A percentile compares a stretch with the other conserved stretches of the same genome.
Conservation (phyloP, 2,888 invertebrate species). For the Arge pagana region DNA sequence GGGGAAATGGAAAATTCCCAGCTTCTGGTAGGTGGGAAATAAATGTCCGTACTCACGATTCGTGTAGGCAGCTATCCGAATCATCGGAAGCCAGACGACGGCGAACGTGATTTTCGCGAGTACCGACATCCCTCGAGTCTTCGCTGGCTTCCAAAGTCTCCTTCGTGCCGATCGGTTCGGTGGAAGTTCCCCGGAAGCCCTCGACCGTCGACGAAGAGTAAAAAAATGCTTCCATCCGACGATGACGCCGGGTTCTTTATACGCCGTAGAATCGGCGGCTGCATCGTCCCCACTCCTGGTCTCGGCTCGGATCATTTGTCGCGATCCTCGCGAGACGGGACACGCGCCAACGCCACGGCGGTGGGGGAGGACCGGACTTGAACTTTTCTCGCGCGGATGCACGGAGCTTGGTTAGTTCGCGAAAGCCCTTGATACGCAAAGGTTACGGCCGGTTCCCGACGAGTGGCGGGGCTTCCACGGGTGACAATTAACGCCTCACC, state of each 20-base stretch:
- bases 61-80: conserved; percentile 33
- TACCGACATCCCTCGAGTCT: too few relatives aligned
- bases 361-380: too few relatives aligned
- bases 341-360: too few relatives aligned
- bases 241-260: conserved; percentile 47
- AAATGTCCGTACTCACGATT: conserved; percentile 52
- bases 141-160: too few relatives aligned
- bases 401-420: too few relatives aligned
- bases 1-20: background rate
- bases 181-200: conserved; percentile 21
- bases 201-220: conserved; percentile 37
- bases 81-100: conserved; percentile 24
- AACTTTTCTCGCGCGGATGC: background rate
- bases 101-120: conserved; percentile 2
- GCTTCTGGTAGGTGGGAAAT: too few relatives aligned
- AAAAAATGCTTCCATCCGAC: conserved; percentile 46
- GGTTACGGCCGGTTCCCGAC: too few relatives aligned
- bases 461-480: too few relatives aligned
- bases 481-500: too few relatives aligned
- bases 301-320: conserved; percentile 6
- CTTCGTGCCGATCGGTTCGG: conserved; percentile 13
- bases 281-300: conserved; percentile 29
- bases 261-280: conserved; percentile 32
- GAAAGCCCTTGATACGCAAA: too few relatives aligned
- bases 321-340: background rate